A percentile compares a stretch with the other conserved stretches of the same genome.
Evolutionary conservation across 2,113 vertebrate genomes (phyloP).

Genomic region (Tenrec ecaudatus): DNA sequence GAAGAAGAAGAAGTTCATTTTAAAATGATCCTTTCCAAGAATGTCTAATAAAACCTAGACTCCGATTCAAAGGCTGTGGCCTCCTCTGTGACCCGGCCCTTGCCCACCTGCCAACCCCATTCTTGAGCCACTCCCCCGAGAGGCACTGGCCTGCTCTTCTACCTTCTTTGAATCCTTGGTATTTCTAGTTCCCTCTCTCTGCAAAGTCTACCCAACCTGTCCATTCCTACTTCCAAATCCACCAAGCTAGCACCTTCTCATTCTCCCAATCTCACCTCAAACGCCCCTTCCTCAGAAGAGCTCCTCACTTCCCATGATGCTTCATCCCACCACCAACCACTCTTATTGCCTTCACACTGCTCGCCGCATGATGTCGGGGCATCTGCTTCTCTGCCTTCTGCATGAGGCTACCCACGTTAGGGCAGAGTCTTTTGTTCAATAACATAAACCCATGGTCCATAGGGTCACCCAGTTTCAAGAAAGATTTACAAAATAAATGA

Average conservation of each 20-base stretch:
- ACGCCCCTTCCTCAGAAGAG: background rate
- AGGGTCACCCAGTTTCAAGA: background rate
- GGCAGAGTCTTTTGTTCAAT: background rate
- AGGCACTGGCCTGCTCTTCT: background rate
- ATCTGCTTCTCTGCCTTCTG: background rate
- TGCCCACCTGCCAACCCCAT: background rate
- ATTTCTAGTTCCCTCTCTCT: background rate
- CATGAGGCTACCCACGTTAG: background rate
- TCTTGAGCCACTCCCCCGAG: background rate
- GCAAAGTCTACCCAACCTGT: background rate
- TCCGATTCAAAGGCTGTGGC: background rate
- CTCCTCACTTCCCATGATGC: background rate
- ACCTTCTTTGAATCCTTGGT: background rate
- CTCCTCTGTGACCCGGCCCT: background rate
- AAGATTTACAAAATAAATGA: slow-evolving; percentile 11
- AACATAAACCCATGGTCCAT: background rate
- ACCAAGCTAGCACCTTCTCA: background rate
- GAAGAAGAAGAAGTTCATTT: background rate
- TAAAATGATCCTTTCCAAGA: background rate
- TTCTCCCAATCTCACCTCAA: background rate
- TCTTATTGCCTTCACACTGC: background rate
- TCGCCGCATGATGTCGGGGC: background rate
- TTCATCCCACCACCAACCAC: too few relatives aligned
- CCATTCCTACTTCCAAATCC: background rate
- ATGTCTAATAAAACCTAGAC: background rate